phyloP scores from a whole-genome alignment of 2,113 vertebrate species.

The Oxyruncus cristatus region DNA sequence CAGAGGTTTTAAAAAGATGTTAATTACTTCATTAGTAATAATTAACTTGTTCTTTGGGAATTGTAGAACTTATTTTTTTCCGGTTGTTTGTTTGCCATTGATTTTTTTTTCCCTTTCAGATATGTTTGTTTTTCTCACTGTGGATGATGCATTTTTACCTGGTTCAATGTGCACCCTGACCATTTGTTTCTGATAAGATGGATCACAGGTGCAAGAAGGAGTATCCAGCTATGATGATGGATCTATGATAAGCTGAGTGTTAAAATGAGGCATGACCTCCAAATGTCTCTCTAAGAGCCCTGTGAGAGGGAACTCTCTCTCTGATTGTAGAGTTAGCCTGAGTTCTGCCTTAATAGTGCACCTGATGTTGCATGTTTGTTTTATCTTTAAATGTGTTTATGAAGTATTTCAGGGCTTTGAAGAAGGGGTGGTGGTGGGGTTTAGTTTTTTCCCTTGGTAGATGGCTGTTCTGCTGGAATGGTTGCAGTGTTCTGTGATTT shows the following conservation, averaged over 20 bases:
- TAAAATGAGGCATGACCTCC: not conserved
- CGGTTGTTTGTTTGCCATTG: not conserved
- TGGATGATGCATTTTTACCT: not conserved
- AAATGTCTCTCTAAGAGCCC: not conserved
- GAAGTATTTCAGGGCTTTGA: not conserved
- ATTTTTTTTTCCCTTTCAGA: not conserved
- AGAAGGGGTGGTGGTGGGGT: accelerated
- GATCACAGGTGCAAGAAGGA: not conserved
- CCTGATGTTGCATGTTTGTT: not conserved
- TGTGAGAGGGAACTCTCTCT: not conserved
- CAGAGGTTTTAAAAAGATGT: not conserved
- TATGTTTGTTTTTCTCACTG: not conserved
- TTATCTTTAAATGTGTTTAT: not conserved
- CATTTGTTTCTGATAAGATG: not conserved
- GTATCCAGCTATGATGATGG: not conserved
- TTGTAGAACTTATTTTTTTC: not conserved
- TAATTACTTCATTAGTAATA: constrained; percentile 16
- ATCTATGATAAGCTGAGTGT: not conserved
- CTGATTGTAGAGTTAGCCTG: not conserved
- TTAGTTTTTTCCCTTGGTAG: not conserved
- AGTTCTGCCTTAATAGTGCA: not conserved
- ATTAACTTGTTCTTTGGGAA: not conserved
- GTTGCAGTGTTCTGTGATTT: not conserved
- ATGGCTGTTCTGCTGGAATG: not conserved
- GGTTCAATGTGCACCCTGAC: not conserved